These are phyloP conservation scores for Catharus fuscescens DNA, from an alignment of 2,113 vertebrate species.

Conservation along the genomic window DNA sequence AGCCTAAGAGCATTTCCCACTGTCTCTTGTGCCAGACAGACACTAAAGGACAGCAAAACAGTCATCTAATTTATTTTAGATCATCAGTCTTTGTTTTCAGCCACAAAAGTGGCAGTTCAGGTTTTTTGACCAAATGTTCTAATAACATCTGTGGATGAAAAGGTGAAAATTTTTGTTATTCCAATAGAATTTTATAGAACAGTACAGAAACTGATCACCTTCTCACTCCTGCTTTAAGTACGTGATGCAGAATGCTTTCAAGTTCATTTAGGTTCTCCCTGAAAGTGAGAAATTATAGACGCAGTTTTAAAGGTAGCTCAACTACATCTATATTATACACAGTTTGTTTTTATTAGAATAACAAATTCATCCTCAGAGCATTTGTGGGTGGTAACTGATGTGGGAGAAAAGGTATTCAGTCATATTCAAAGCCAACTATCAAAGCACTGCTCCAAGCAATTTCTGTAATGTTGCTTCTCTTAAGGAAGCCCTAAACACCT, in stretches of 20 bases:
- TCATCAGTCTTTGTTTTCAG: neutral
- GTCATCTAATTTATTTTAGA: neutral
- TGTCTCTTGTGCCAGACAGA: neutral
- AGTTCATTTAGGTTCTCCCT: neutral
- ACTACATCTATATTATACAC: neutral
- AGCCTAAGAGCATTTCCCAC: neutral
- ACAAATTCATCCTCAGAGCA: neutral
- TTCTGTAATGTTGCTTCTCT: slow-evolving; percentile 1
- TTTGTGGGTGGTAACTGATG: neutral
- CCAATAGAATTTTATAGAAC: neutral
- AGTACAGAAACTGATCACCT: neutral
- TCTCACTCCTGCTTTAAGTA: neutral
- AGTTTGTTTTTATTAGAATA: neutral
- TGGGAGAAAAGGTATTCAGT: neutral
- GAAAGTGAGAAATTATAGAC: neutral
- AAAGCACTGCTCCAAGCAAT: slow-evolving; percentile 33
- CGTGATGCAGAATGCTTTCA: neutral
- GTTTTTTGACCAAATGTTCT: neutral
- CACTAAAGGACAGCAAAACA: neutral
- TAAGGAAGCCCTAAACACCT: slow-evolving; percentile 60
- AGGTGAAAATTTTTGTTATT: neutral
- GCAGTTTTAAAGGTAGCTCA: neutral
- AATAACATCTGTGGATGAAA: neutral
- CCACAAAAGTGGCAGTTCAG: neutral
- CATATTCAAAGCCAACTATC: slow-evolving; percentile 20